A percentile compares a stretch with the other conserved stretches of the same genome.
phyloP scores from a whole-genome alignment of 2,888 invertebrate genomes.

The Scaptomyza polygonia region DNA sequence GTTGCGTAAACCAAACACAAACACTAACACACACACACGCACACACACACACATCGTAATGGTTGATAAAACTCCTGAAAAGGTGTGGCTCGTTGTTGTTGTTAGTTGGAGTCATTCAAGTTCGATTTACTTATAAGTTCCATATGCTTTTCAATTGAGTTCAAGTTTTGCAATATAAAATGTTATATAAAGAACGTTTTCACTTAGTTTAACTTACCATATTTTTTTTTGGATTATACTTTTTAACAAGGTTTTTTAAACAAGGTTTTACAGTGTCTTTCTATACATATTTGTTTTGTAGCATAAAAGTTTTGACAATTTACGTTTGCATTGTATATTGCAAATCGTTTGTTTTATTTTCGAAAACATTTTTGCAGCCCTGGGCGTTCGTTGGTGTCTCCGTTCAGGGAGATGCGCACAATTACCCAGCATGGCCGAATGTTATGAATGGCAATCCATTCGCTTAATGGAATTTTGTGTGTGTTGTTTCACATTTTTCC shows the following conservation, averaged over 20 bases:
- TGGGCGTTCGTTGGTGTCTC: conserved; percentile 1
- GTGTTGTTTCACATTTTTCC: conserved; percentile 65
- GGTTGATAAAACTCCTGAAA: conserved; percentile 18
- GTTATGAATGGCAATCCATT: conserved; percentile 76
- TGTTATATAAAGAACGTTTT: too few species aligned
- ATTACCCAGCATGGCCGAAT: conserved; percentile 39
- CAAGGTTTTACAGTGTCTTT: neutral
- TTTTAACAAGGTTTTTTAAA: too few species aligned
- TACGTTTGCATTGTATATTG: neutral
- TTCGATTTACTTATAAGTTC: conserved; percentile 1
- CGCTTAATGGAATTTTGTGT: conserved; percentile 75
- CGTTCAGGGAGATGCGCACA: conserved; percentile 18
- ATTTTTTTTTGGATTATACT: too few species aligned
- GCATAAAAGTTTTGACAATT: neutral
- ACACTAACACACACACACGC: neutral
- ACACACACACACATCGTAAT: conserved; percentile 7
- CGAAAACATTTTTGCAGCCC: conserved; percentile 3
- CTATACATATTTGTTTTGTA: neutral
- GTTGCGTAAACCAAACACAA: conserved; percentile 46
- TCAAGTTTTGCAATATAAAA: neutral
- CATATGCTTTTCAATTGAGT: neutral
- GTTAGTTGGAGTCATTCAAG: neutral
- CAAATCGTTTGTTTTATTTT: neutral
- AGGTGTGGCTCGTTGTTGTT: conserved; percentile 14
- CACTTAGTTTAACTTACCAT: too few species aligned